Conservation (phyloP, 2,888 invertebrate genomes). For the Apamea epomidion region DNA sequence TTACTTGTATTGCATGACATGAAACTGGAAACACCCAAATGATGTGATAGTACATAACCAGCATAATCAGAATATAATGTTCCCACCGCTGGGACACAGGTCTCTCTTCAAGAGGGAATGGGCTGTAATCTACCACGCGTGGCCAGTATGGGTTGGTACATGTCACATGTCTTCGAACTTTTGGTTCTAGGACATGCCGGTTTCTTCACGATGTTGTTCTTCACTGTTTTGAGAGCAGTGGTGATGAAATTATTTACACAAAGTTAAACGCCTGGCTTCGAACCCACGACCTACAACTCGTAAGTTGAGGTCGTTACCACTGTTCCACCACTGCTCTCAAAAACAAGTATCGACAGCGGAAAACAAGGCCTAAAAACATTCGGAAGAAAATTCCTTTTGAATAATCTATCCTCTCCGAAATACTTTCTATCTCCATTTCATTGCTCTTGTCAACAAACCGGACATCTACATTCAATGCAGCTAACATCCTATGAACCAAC, state of each 20-base stretch:
- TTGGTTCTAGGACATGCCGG: not conserved
- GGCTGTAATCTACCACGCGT: not conserved
- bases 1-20: not conserved
- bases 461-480: not conserved
- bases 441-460: not conserved
- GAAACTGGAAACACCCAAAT: not conserved
- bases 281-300: not conserved
- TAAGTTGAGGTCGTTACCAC: not conserved
- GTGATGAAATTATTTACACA: not conserved
- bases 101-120: not conserved
- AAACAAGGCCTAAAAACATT: not conserved
- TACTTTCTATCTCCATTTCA: no score
- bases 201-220: not conserved
- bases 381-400: not conserved
- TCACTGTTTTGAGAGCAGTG: not conserved
- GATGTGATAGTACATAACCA: not conserved
- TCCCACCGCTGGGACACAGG: not conserved
- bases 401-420: not conserved
- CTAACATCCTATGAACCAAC: constrained; percentile 4
- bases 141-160: not conserved
- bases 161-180: not conserved
- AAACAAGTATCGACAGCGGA: not conserved
- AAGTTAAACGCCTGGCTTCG: not conserved
- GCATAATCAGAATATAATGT: not conserved
- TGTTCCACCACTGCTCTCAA: not conserved